Base-by-base conservation (phyloP, 2,888 invertebrate genomes). In the Epinotia ramella region DNA sequence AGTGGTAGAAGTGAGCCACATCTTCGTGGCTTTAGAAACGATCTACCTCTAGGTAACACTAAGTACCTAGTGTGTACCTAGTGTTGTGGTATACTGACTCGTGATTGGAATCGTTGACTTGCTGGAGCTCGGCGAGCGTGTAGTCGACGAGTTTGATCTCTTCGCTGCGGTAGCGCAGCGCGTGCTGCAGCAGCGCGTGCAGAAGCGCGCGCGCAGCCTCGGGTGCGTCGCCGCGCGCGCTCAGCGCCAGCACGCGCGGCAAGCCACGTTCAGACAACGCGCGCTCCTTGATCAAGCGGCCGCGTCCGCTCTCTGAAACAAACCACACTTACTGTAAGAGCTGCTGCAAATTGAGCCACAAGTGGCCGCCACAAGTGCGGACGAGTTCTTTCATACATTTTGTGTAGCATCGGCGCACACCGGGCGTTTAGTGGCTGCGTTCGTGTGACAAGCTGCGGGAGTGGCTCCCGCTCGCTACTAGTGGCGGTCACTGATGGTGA, bases 171-270 rank as follows among this genome's bases (percentile, higher is more conserved):
- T 93, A 95, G 81, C 96, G 96, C 76, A 98, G 91, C 87, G 96
- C 96, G 65, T 92, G 89, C 85, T 97, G 97, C 62, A 99, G 92
- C 60, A 96, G 95, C 33, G 97, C 96, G 82, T 96, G 95, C 75
- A 99, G 94, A 87, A 97, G 97, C 81, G 97, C 97, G 91, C 97
- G 97, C 57, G 97, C 96, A 80, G 97, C 96, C 77, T 95, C 95
- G 20, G 95, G 89, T 76, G 96, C 95, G 70, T 95, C 95, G 13
- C 96, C 95, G 64, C 97, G 97, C 91, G 96, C 97, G 92, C 97
- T 97, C 78, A 98, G 96, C 83, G 97, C 97, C 93, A 0, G 95
- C 96, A 97, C 97, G 97, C 89, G 67, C 66, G 33, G 60, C 16
- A n/a, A 49, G 62, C 18, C 71, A 49, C 20, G 53, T 0, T 13